Evolutionary conservation across 2,888 invertebrate genomes (phyloP), one percentile per base, ranked within the genome.

Genomic region (Cistogaster globosa): DNA sequence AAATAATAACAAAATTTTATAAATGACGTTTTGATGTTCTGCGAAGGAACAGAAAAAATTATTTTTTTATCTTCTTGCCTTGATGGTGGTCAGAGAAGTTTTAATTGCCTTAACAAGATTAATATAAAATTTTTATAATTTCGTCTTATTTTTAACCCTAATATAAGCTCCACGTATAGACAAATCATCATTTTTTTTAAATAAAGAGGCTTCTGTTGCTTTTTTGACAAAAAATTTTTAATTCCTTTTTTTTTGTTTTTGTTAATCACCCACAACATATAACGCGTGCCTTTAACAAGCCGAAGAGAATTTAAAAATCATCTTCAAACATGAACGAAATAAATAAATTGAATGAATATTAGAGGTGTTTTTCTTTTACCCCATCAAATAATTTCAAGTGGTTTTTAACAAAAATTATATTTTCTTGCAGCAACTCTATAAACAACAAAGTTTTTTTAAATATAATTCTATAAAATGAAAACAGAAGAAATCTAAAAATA

Each of bases 221-320:
- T 42, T 42, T 18, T 71, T 58, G 6, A 22, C 5, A 38, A 0
- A 26, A 55, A 42, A 57, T 20, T 32, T 63, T 45, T 9, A 11
- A 62, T 55, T 36, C 26, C 18, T 20, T 36, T 62, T 20, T 16
- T 69, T 16, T 68, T 1, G 26, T 16, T 69, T 16, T 68, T 1
- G 26, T 57, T 74, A 74, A 69, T 81, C 81, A 69, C 63, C 74
- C 81, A 60, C 77, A 53, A 45, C 45, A 55, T 8, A 79, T 55
- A 82, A 79, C 85, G 75, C 85, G 85, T 85, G 85, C 85, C 85
- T 76, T 57, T 48, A 75, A 71, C 82, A 65, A 62, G 65, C 67
- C 75, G 67, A 82, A 85, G 75, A 78, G 85, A 75, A 82, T 82
- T 85, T 85, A 76, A 16, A 62, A 65, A 63, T 60, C 55, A 78